Evolutionary conservation across 1,140 invertebrate genomes (phyloP).

Genomic region (Eciton burchellii): DNA sequence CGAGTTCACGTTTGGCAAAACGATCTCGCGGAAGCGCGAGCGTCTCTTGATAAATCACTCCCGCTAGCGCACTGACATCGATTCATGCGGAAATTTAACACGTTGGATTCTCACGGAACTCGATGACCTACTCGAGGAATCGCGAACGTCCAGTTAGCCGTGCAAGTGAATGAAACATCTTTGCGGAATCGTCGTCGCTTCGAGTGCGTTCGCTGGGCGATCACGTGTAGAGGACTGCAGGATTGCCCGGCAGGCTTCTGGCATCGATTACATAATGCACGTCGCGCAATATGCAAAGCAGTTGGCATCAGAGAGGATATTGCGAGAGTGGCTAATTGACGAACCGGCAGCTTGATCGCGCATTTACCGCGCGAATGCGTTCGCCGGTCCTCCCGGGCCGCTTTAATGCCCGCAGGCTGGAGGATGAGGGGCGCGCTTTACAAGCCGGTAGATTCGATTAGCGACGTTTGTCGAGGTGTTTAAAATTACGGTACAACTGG

Average conservation of each 20-base stretch:
- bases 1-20: neutral
- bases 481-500: constrained; percentile 68
- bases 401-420: constrained; percentile 48
- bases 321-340: neutral
- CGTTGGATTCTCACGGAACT: too few relatives aligned
- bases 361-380: neutral
- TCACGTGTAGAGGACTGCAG: neutral
- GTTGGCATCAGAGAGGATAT: constrained; percentile 7
- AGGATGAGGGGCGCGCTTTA: constrained; percentile 41
- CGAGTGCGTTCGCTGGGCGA: neutral
- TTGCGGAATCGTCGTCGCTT: too few relatives aligned
- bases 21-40: too few relatives aligned
- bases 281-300: neutral
- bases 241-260: neutral
- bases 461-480: constrained; percentile 64
- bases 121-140: too few relatives aligned
- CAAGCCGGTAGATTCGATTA: constrained; percentile 65
- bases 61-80: too few relatives aligned
- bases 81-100: too few relatives aligned
- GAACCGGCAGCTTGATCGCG: neutral
- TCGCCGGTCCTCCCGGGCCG: constrained; percentile 30
- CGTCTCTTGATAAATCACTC: too few relatives aligned
- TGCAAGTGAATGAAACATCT: too few relatives aligned
- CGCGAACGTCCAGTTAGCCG: too few relatives aligned
- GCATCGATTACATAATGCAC: neutral